Conservation (phyloP, 2,113 vertebrate genomes). For the Albula goreensis region DNA sequence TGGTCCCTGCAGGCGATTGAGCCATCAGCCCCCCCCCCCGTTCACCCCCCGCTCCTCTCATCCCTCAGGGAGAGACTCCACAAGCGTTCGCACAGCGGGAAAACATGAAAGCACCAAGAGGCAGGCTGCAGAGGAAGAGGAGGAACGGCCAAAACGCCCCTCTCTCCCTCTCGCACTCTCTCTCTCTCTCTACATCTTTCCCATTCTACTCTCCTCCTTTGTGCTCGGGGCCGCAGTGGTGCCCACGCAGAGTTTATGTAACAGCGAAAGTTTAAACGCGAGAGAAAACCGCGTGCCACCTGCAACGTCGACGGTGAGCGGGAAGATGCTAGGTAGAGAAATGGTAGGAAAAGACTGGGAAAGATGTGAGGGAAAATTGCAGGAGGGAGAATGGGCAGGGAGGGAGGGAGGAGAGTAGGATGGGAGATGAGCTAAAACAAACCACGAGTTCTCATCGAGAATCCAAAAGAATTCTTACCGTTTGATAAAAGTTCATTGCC, state of each 20-base stretch:
- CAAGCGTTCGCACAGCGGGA: neutral
- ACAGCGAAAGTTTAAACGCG: constrained; percentile 9
- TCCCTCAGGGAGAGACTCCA: constrained; percentile 1
- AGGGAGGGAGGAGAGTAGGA: constrained; percentile 47
- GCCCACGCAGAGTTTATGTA: constrained; percentile 44
- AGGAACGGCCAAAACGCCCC: neutral
- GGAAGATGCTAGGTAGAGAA: neutral
- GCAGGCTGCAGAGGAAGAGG: constrained; percentile 12
- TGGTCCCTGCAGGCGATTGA: neutral
- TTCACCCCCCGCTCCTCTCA: neutral
- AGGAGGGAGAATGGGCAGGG: constrained; percentile 34
- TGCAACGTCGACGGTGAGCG: neutral
- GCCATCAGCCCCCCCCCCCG: too few relatives aligned
- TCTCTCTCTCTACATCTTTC: neutral
- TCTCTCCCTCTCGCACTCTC: neutral
- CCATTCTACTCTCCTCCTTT: neutral
- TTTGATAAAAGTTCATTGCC: neutral
- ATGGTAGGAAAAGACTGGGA: constrained; percentile 43
- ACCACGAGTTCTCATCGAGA: constrained; percentile 52
- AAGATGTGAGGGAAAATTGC: constrained; percentile 27
- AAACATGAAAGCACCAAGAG: constrained; percentile 44
- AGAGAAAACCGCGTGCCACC: neutral
- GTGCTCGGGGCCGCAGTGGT: constrained; percentile 9
- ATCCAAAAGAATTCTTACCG: neutral
- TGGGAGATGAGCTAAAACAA: constrained; percentile 48